Evolutionary conservation across 1,140 invertebrate genomes (phyloP).

Genomic region (Liolophura sinensis): DNA sequence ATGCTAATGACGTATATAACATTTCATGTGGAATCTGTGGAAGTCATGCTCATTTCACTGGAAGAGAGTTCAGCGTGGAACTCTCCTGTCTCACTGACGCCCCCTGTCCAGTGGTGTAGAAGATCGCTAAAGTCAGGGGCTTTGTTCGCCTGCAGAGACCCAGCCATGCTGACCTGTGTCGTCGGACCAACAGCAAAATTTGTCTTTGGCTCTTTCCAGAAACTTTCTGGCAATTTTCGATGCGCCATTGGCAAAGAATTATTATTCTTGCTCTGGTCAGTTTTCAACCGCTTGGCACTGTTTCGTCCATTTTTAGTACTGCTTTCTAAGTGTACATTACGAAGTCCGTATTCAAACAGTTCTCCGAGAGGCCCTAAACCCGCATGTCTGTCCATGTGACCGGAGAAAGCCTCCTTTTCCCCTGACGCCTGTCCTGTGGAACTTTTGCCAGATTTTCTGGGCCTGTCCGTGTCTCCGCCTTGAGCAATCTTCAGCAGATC

Average conservation of each 20-base stretch:
- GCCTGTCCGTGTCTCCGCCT: conserved; percentile 31
- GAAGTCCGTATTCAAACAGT: conserved; percentile 45
- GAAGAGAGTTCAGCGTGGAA: conserved; percentile 32
- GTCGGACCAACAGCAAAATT: conserved; percentile 10
- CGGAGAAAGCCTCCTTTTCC: conserved; percentile 31
- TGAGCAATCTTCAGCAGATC: conserved; percentile 49
- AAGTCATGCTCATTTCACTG: conserved; percentile 37
- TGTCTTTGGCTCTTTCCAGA: conserved; percentile 32
- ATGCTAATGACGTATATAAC: too few species aligned
- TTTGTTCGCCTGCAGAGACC: conserved; percentile 23
- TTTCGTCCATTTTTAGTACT: conserved; percentile 28
- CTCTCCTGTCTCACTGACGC: conserved; percentile 18
- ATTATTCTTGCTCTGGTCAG: conserved; percentile 30
- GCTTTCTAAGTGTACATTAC: conserved; percentile 25
- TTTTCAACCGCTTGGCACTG: conserved; percentile 30
- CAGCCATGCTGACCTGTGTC: conserved; percentile 7
- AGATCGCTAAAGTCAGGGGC: conserved; percentile 51
- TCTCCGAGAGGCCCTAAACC: conserved; percentile 45
- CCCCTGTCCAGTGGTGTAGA: conserved; percentile 44
- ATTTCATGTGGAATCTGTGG: conserved; percentile 10
- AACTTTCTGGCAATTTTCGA: conserved; percentile 43
- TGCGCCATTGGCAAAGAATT: conserved; percentile 42
- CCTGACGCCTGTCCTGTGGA: conserved; percentile 19
- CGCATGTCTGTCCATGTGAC: conserved; percentile 34
- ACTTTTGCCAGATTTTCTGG: conserved; percentile 13